Evolutionary conservation across 2,888 invertebrate genomes (phyloP).

Genomic region (Gymnocheta viridis): DNA sequence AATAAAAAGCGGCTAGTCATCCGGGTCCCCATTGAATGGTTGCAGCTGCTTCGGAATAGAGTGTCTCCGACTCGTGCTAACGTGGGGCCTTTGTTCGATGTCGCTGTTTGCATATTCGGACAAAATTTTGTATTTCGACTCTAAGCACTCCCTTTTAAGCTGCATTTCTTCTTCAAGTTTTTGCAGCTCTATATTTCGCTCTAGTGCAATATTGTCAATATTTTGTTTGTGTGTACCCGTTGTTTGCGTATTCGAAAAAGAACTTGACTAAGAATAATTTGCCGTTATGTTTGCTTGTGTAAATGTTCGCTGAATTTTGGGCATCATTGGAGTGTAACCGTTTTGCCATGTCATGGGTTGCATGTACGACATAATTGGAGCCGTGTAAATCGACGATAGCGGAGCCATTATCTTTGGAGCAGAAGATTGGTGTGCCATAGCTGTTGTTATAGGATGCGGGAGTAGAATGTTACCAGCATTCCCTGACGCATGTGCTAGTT

Average conservation of each 20-base stretch:
- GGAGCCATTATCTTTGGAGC: neutral
- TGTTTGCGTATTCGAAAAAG: neutral
- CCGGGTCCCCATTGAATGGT: neutral
- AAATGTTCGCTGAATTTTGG: neutral
- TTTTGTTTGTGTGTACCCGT: neutral
- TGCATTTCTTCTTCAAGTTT: conserved; percentile 23
- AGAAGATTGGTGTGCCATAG: neutral
- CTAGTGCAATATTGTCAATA: neutral
- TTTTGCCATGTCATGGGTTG: neutral
- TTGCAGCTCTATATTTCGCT: conserved; percentile 6
- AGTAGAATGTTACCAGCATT: neutral
- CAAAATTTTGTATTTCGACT: conserved; percentile 10
- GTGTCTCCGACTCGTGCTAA: neutral
- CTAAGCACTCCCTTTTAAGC: neutral
- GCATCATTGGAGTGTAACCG: neutral
- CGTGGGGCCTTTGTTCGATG: neutral
- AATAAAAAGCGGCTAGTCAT: conserved; percentile 6
- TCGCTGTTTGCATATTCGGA: neutral
- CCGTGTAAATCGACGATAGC: neutral
- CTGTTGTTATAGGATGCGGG: neutral
- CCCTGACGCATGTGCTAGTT: neutral
- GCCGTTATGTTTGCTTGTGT: neutral
- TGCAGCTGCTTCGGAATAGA: conserved; percentile 1
- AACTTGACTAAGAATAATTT: neutral
- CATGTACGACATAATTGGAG: conserved; percentile 6